Evolutionary conservation across 2,888 invertebrate species (phyloP).

Genomic region (Proisotoma minuta): DNA sequence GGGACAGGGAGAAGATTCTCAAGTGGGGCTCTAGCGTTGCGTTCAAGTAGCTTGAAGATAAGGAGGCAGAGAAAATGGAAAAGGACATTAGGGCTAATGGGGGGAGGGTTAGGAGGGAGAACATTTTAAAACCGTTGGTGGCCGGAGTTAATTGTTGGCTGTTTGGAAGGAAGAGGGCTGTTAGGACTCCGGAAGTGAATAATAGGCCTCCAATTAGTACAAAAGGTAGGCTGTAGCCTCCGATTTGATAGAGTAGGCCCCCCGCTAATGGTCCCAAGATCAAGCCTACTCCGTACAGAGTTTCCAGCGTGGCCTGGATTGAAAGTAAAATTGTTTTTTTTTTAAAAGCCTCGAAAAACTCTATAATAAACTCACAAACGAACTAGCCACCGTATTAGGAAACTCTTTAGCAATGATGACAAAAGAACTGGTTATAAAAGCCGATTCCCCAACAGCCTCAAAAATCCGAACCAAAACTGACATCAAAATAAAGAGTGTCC

Average conservation of each 20-base stretch:
- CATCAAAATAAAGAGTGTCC: slow-evolving; percentile 65
- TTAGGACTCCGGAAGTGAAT: slow-evolving; percentile 48
- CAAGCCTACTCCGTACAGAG: slow-evolving; percentile 55
- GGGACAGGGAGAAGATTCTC: slow-evolving; percentile 62
- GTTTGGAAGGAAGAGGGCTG: slow-evolving; percentile 48
- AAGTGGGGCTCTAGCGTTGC: slow-evolving; percentile 55
- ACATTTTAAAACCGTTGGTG: slow-evolving; percentile 31
- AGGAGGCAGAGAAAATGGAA: slow-evolving; percentile 50
- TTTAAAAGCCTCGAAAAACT: background rate
- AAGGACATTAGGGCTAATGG: slow-evolving; percentile 50
- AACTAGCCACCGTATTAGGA: slow-evolving; percentile 54
- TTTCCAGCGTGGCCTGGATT: slow-evolving; percentile 49
- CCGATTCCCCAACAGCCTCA: slow-evolving; percentile 80
- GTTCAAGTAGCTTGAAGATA: slow-evolving; percentile 55
- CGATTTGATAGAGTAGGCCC: slow-evolving; percentile 53
- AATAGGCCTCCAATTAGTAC: slow-evolving; percentile 50
- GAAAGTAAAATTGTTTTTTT: too few species aligned
- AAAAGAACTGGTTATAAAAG: slow-evolving; percentile 57
- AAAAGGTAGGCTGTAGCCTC: slow-evolving; percentile 52
- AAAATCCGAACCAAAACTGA: slow-evolving; percentile 74
- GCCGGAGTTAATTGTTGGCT: background rate
- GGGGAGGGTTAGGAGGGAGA: slow-evolving; percentile 48
- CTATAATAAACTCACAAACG: slow-evolving; percentile 52
- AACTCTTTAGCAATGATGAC: slow-evolving; percentile 54
- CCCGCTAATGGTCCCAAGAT: slow-evolving; percentile 57